Evolutionary conservation across 2,797 vertebrate genomes (phyloP).

Genomic region (Poeciliopsis paucimaculata): DNA sequence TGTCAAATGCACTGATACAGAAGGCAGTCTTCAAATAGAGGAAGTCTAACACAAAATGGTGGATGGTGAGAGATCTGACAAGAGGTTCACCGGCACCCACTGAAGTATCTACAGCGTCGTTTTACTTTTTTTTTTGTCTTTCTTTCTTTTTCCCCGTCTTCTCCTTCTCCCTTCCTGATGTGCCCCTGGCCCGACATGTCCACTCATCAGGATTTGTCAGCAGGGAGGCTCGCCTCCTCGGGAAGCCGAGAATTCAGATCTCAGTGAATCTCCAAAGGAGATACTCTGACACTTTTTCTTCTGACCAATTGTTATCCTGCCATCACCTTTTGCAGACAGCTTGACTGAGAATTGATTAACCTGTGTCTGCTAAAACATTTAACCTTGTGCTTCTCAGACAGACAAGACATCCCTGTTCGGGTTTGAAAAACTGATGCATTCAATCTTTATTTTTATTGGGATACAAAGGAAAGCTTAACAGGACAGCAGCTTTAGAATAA

Average conservation of each 20-base stretch:
- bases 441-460: not conserved
- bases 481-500: constrained; percentile 16
- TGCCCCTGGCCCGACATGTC: constrained; percentile 53
- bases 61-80: constrained; percentile 67
- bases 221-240: constrained; percentile 34
- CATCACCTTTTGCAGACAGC: constrained; percentile 23
- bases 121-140: not conserved
- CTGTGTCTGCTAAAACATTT: constrained; percentile 23
- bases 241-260: constrained; percentile 41
- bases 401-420: not conserved
- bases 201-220: constrained; percentile 69
- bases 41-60: constrained; percentile 68
- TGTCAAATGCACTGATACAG: constrained; percentile 70
- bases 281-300: constrained; percentile 35
- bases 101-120: constrained; percentile 49
- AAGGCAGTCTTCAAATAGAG: constrained; percentile 69
- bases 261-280: constrained; percentile 15
- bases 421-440: not conserved
- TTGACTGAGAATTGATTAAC: constrained; percentile 36
- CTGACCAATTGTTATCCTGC: constrained; percentile 23
- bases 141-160: too few relatives aligned
- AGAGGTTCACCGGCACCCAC: constrained; percentile 57
- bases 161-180: constrained; percentile 39
- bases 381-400: constrained; percentile 23
- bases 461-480: not conserved